These are phyloP conservation scores for Hydrozoanthus tunicans DNA, from an alignment of 64 coral and sea anemone species.

Conservation along the genomic window DNA sequence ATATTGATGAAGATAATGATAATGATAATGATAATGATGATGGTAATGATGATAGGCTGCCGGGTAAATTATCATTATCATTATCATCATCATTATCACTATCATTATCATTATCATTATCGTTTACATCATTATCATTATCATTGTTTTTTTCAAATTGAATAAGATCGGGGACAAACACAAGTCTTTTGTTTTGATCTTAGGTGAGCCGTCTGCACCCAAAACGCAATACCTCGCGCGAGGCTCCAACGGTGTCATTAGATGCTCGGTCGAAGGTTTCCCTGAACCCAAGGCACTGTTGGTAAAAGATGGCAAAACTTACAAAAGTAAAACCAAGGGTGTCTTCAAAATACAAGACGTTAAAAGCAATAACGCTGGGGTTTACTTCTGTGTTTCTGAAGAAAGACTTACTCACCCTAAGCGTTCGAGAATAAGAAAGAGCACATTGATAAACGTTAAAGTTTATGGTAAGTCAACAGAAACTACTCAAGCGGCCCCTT, in stretches of 20 bases:
- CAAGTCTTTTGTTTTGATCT: background rate
- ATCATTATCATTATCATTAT: background rate
- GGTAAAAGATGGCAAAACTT: conserved; percentile 22
- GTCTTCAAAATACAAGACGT: conserved; percentile 6
- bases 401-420: background rate
- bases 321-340: background rate
- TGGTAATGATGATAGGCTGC: too few species aligned
- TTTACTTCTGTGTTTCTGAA: conserved; percentile 6
- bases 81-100: background rate
- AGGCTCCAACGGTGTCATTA: background rate
- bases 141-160: background rate
- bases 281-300: background rate
- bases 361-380: background rate
- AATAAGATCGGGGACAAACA: background rate
- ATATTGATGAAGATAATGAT: too few species aligned
- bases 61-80: background rate
- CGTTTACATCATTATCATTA: too few species aligned
- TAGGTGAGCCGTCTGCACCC: background rate
- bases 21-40: too few species aligned
- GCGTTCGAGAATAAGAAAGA: background rate
- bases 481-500: background rate
- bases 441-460: background rate
- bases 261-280: conserved; percentile 10
- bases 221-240: conserved; percentile 1
- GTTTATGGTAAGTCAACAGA: background rate